Percentiles rank a stretch among this genome's conserved stretches.
phyloP scores from a whole-genome alignment of 2,888 invertebrate genomes.

The Nasonovia ribisnigri region DNA sequence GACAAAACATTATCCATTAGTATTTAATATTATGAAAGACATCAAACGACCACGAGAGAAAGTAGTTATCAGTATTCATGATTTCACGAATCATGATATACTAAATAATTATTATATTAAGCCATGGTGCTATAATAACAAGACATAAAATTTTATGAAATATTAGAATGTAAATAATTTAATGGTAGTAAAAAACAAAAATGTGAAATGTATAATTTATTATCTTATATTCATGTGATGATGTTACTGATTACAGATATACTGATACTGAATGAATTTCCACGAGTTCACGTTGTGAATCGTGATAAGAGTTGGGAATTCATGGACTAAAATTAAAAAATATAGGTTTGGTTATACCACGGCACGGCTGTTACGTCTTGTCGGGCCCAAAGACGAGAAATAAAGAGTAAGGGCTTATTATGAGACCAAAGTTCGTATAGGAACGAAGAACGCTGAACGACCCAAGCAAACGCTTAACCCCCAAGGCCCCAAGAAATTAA shows the following conservation, averaged over 20 bases:
- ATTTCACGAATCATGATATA: background rate
- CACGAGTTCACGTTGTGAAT: background rate
- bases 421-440: too few relatives aligned
- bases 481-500: too few relatives aligned
- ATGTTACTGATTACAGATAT: too few relatives aligned
- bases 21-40: background rate
- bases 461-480: background rate
- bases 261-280: too few relatives aligned
- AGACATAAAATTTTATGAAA: background rate
- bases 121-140: background rate
- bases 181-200: background rate
- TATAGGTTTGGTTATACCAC: background rate
- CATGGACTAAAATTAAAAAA: too few relatives aligned
- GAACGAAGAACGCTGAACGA: too few relatives aligned
- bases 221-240: background rate
- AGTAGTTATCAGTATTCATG: background rate
- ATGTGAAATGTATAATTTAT: background rate
- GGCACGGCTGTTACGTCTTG: too few relatives aligned
- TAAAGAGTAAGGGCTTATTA: too few relatives aligned
- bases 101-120: background rate
- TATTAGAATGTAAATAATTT: background rate
- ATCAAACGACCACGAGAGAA: background rate
- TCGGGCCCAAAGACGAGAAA: too few relatives aligned
- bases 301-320: background rate
- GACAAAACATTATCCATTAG: too few relatives aligned